Evolutionary conservation across 2,113 vertebrate species (phyloP).

Genomic region (Tichodroma muraria): DNA sequence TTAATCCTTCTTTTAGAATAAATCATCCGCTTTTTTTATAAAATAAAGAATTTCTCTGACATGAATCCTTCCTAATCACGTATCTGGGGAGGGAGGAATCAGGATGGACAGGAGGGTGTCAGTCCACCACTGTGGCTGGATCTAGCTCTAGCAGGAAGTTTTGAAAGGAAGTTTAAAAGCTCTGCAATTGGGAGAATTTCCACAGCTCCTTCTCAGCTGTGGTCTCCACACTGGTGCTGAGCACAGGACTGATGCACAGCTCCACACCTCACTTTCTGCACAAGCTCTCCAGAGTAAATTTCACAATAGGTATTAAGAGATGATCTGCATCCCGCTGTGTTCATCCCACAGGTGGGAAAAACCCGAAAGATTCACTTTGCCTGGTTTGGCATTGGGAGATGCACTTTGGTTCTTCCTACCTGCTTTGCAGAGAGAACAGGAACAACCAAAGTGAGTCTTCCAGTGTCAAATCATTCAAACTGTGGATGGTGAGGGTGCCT

Average conservation of each 20-base stretch:
- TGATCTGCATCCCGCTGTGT: not conserved
- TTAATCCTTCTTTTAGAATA: not conserved
- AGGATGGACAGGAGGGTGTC: not conserved
- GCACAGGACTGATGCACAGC: not conserved
- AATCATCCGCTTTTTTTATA: not conserved
- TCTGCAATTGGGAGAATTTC: not conserved
- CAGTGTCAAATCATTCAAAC: not conserved
- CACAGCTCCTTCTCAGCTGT: not conserved
- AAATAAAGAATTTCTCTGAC: not conserved
- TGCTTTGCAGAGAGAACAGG: not conserved
- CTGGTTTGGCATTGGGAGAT: not conserved
- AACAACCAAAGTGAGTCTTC: not conserved
- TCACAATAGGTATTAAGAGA: not conserved
- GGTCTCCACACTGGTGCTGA: not conserved
- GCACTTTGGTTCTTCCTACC: not conserved
- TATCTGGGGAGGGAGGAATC: not conserved
- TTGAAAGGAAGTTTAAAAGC: not conserved
- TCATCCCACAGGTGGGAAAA: not conserved
- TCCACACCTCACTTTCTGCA: not conserved
- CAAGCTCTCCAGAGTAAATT: not conserved
- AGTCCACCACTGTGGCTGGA: not conserved
- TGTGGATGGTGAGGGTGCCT: not conserved
- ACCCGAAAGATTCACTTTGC: not conserved
- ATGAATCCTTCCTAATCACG: not conserved
- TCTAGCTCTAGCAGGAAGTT: not conserved